Evolutionary conservation across 2,113 vertebrate genomes (phyloP).

Genomic region (Lycaon pictus): DNA sequence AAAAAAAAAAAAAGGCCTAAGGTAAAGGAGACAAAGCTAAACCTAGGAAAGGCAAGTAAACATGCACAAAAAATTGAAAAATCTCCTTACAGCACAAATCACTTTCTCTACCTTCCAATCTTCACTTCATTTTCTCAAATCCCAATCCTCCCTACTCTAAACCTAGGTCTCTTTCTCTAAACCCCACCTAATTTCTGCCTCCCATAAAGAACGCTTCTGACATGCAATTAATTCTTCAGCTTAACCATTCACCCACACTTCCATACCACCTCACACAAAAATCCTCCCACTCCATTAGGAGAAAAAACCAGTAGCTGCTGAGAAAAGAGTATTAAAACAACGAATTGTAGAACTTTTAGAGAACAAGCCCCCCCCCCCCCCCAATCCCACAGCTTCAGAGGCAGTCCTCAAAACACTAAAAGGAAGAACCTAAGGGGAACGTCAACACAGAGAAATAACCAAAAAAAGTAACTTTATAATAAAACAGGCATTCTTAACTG

Average conservation of each 20-base stretch:
- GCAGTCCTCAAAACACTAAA: neutral
- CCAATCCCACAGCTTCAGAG: neutral
- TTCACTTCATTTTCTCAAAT: neutral
- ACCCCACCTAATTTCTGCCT: neutral
- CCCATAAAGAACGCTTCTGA: neutral
- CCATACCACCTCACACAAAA: conserved; percentile 69
- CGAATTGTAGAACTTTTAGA: neutral
- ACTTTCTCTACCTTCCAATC: neutral
- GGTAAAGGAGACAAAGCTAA: neutral
- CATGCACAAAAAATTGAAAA: neutral
- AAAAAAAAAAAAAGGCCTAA: neutral
- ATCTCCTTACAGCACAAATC: neutral
- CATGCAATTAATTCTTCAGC: conserved; percentile 33
- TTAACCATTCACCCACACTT: conserved; percentile 69
- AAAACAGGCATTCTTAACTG: neutral
- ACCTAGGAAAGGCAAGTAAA: neutral
- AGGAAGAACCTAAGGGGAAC: neutral
- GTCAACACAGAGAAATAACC: neutral
- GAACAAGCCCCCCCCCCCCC: neutral
- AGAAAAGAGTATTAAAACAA: conserved; percentile 8
- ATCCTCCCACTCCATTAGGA: conserved; percentile 55
- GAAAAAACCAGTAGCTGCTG: neutral
- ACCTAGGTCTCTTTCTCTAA: neutral
- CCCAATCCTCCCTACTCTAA: neutral
- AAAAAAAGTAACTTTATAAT: neutral